phyloP scores from a whole-genome alignment of 1,140 invertebrate species.

The Coboldia fuscipes region DNA sequence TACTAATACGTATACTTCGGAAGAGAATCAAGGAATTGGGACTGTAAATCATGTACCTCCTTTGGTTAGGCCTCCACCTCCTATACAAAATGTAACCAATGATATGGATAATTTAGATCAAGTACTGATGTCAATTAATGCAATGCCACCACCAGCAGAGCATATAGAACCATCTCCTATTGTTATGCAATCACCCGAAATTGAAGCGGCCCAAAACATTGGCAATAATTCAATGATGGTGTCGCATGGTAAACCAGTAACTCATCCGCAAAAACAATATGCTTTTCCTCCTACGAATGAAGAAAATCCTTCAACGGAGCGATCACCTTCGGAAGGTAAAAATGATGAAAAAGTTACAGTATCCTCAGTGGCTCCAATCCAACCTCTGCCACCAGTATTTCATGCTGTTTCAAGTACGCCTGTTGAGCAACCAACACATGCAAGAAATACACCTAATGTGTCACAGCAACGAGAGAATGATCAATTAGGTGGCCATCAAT shows the following conservation, averaged over 20 bases:
- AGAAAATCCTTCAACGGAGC: background rate
- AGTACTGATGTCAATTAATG: too few species aligned
- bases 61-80: too few species aligned
- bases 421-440: constrained; percentile 1
- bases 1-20: background rate
- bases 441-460: constrained; percentile 1
- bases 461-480: constrained; percentile 1
- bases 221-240: constrained; percentile 6
- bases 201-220: constrained; percentile 5
- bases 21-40: too few species aligned
- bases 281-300: constrained; percentile 4
- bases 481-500: constrained; percentile 5
- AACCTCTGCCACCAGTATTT: background rate
- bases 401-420: background rate
- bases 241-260: constrained; percentile 7
- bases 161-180: background rate
- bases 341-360: background rate
- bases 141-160: background rate
- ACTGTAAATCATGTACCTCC: too few species aligned
- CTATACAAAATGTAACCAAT: too few species aligned
- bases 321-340: constrained; percentile 2
- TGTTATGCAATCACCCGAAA: background rate
- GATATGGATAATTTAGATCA: too few species aligned
- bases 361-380: background rate
- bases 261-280: constrained; percentile 6